Conservation (phyloP, 1,140 invertebrate genomes). For the Pygmarrhopalites habei region DNA sequence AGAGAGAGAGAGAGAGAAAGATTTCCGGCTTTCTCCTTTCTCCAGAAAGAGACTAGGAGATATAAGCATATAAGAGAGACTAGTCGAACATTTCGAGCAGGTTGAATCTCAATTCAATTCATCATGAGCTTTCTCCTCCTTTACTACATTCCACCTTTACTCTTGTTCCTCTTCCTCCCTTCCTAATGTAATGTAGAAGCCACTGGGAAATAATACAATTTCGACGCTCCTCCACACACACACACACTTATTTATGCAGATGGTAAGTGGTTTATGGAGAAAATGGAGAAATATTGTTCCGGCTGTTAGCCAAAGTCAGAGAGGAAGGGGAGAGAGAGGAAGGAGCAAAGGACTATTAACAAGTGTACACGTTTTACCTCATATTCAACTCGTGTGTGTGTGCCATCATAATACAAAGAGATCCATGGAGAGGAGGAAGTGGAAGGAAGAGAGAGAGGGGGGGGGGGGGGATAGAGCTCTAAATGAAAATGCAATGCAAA, state of each 20-base stretch:
- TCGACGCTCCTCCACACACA: not conserved
- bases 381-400: no score
- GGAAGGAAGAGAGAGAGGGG: not conserved
- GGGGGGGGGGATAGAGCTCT: not conserved
- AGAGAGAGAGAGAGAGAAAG: no score
- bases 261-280: slow-evolving; percentile 39
- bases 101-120: not conserved
- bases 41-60: not conserved
- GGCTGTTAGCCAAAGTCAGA: slow-evolving; percentile 19
- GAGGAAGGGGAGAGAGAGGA: slow-evolving; percentile 5
- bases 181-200: no score
- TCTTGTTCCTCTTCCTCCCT: not conserved
- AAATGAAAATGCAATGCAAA: slow-evolving; percentile 24
- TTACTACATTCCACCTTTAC: not conserved
- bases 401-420: no score
- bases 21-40: slow-evolving; percentile 28
- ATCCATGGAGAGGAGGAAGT: not conserved
- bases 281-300: slow-evolving; percentile 39
- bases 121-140: not conserved
- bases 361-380: slow-evolving; percentile 22
- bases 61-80: not conserved
- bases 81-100: not conserved
- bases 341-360: slow-evolving; percentile 19
- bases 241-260: slow-evolving; percentile 34
- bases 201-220: no score